These are phyloP conservation scores for Sinocyclocheilus anophthalmus DNA, from an alignment of 2,113 vertebrate species.

Conservation along the genomic window DNA sequence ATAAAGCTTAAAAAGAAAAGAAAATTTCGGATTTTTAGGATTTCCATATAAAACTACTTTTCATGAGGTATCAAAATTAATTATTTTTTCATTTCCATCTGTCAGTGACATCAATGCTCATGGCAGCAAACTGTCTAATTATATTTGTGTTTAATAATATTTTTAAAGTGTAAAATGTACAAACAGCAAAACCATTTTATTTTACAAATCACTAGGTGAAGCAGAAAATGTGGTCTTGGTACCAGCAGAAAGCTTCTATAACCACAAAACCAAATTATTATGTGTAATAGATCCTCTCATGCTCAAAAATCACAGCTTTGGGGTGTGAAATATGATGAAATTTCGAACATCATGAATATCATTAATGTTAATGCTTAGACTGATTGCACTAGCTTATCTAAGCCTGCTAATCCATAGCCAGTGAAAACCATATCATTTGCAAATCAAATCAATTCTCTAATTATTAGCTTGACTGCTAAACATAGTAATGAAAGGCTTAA, in stretches of 20 bases:
- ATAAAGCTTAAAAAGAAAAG: too few species aligned
- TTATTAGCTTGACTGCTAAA: slow-evolving; percentile 50
- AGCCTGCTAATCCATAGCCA: slow-evolving; percentile 40
- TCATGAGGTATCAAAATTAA: neutral
- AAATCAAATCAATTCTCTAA: slow-evolving; percentile 52
- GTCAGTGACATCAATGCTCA: neutral
- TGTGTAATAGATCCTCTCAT: slow-evolving; percentile 43
- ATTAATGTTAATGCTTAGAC: slow-evolving; percentile 48
- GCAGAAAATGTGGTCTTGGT: neutral
- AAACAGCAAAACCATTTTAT: neutral
- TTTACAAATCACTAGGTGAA: neutral
- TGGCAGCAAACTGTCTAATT: neutral
- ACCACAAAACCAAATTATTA: slow-evolving; percentile 31
- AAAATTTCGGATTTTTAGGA: neutral
- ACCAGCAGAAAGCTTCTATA: neutral
- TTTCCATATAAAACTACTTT: neutral
- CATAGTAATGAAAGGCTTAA: slow-evolving; percentile 50
- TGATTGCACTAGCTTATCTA: slow-evolving; percentile 51
- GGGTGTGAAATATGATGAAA: slow-evolving; percentile 49
- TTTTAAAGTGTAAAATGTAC: neutral
- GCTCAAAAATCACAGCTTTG: slow-evolving; percentile 35
- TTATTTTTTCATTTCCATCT: neutral
- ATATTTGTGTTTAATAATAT: neutral
- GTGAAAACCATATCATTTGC: slow-evolving; percentile 49
- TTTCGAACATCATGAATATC: slow-evolving; percentile 46